These are phyloP conservation scores for Chaetodon auriga DNA, from an alignment of 2,113 vertebrate species.

Conservation along the genomic window DNA sequence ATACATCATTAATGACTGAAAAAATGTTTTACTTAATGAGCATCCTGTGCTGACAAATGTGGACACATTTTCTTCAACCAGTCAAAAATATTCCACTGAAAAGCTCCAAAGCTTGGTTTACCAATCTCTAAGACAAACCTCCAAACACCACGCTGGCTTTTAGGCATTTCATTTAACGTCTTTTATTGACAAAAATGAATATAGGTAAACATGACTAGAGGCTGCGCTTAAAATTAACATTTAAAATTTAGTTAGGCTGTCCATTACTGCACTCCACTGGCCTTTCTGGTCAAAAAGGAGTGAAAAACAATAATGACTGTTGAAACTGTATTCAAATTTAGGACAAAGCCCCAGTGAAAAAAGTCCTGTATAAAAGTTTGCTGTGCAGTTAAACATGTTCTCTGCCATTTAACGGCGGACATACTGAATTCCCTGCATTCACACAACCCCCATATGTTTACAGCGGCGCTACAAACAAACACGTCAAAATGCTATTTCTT, in stretches of 20 bases:
- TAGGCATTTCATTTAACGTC: no score
- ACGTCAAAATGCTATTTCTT: conserved; percentile 8
- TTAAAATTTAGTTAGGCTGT: neutral
- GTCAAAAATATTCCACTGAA: neutral
- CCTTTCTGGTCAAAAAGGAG: neutral
- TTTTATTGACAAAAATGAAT: neutral
- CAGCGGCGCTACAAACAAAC: conserved; percentile 1
- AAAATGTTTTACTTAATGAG: conserved; percentile 1
- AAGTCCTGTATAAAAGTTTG: neutral
- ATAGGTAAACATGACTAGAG: no score
- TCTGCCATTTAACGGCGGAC: neutral
- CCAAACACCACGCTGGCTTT: neutral
- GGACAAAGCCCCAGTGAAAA: neutral
- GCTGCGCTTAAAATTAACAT: neutral
- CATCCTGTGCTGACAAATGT: neutral
- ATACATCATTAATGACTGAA: neutral
- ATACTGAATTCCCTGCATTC: conserved; percentile 1
- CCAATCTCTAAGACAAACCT: neutral
- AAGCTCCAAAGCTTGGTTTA: neutral
- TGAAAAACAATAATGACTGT: neutral
- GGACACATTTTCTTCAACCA: neutral
- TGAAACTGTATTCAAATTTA: neutral
- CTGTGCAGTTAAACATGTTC: neutral
- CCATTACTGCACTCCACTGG: neutral
- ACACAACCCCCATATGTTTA: neutral